These are phyloP conservation scores for Tolypeutes matacus DNA, from an alignment of 2,797 vertebrate genomes.

Conservation along the genomic window DNA sequence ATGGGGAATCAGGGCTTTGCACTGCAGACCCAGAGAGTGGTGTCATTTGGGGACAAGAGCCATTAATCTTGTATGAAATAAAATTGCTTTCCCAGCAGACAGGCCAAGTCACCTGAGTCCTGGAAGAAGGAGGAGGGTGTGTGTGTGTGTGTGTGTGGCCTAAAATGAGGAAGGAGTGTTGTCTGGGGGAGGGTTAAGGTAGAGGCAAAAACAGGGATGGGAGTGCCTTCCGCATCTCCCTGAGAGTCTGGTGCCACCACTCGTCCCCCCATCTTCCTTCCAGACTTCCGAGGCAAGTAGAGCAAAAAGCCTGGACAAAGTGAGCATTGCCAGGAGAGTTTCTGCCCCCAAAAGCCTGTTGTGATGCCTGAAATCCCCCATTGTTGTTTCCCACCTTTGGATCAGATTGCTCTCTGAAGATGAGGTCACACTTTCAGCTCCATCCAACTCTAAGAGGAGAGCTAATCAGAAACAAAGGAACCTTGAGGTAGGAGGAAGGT, in stretches of 20 bases:
- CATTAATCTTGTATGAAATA: constrained; percentile 59
- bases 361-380: not conserved
- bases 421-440: not conserved
- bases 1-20: not conserved
- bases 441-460: not conserved
- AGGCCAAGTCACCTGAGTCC: constrained; percentile 11
- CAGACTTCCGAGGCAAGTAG: not conserved
- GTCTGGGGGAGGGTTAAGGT: not conserved
- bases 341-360: not conserved
- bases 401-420: not conserved
- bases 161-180: not conserved
- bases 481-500: not conserved
- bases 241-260: not conserved
- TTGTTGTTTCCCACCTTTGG: not conserved
- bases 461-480: not conserved
- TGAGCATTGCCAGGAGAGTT: not conserved
- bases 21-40: not conserved
- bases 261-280: not conserved
- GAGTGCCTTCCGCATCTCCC: not conserved
- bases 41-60: constrained; percentile 17
- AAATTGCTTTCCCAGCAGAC: not conserved
- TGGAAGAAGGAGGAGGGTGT: not conserved
- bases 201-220: not conserved
- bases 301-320: not conserved
- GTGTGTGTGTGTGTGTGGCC: not conserved